Evolutionary conservation across 2,113 vertebrate genomes (phyloP).

Genomic region (Tor tambroides): DNA sequence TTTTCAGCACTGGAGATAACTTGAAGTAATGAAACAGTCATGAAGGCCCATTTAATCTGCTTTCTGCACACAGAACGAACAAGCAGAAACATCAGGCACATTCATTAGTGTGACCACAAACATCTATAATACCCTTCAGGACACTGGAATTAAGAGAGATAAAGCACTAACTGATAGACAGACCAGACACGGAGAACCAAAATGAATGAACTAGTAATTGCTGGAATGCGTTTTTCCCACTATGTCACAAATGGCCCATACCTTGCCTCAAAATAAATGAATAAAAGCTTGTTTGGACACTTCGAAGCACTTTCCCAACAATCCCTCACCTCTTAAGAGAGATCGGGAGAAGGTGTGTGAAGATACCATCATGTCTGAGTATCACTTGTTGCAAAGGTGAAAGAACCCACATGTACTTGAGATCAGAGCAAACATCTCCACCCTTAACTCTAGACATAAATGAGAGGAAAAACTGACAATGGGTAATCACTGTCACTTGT

Average conservation of each 20-base stretch:
- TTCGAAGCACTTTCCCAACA: conserved; percentile 13
- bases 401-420: conserved; percentile 70
- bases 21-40: conserved; percentile 46
- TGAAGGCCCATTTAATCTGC: conserved; percentile 22
- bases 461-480: conserved; percentile 53
- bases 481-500: conserved; percentile 58
- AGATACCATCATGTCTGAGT: conserved; percentile 69
- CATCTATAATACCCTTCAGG: background rate
- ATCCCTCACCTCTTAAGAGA: conserved; percentile 6
- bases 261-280: background rate
- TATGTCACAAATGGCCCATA: background rate
- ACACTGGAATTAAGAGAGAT: background rate
- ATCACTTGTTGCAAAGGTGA: conserved; percentile 73
- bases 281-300: background rate
- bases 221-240: background rate
- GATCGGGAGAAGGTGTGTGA: conserved; percentile 22
- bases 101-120: conserved; percentile 33
- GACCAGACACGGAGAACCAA: conserved; percentile 1
- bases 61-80: conserved; percentile 13
- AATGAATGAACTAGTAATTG: background rate
- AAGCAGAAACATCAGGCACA: conserved; percentile 16
- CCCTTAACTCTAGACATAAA: conserved; percentile 31
- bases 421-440: conserved; percentile 57
- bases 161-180: conserved; percentile 15
- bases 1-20: conserved; percentile 13